phyloP scores from a whole-genome alignment of 2,113 vertebrate species.

The Chelonoidis abingdonii region DNA sequence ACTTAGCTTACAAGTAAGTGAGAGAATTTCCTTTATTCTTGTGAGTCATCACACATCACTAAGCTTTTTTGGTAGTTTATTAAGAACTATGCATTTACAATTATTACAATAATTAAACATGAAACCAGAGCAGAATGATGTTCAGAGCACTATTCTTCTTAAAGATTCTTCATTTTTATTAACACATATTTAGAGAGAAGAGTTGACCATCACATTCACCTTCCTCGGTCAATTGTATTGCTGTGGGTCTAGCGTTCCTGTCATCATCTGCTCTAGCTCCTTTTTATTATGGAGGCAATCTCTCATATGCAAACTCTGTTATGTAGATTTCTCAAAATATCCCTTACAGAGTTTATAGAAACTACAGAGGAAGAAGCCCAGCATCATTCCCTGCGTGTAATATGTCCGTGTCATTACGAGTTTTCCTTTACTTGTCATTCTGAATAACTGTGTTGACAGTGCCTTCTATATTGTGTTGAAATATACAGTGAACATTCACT shows the following conservation, averaged over 20 bases:
- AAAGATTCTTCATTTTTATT: slow-evolving; percentile 8
- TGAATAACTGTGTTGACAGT: not conserved
- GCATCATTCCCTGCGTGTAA: not conserved
- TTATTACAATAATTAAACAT: slow-evolving; percentile 29
- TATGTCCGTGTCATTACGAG: not conserved
- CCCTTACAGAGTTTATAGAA: not conserved
- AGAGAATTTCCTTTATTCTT: slow-evolving; percentile 53
- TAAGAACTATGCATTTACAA: slow-evolving; percentile 15
- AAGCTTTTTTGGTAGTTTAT: slow-evolving; percentile 16
- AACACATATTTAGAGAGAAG: not conserved
- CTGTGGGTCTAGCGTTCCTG: not conserved
- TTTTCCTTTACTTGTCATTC: not conserved
- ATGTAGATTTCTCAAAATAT: not conserved
- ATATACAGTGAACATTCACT: not conserved
- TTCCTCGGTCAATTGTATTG: slow-evolving; percentile 6
- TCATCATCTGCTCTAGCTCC: not conserved
- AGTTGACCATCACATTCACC: slow-evolving; percentile 11
- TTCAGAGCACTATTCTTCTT: not conserved
- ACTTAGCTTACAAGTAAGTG: slow-evolving; percentile 52
- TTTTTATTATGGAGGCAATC: not conserved
- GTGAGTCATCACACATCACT: slow-evolving; percentile 7
- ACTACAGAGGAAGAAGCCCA: not conserved
- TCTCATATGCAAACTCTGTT: not conserved
- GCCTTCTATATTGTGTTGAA: not conserved
- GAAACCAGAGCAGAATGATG: not conserved